These are phyloP conservation scores for Zaprionus africanus DNA, from an alignment of 1,140 invertebrate species.

Conservation along the genomic window DNA sequence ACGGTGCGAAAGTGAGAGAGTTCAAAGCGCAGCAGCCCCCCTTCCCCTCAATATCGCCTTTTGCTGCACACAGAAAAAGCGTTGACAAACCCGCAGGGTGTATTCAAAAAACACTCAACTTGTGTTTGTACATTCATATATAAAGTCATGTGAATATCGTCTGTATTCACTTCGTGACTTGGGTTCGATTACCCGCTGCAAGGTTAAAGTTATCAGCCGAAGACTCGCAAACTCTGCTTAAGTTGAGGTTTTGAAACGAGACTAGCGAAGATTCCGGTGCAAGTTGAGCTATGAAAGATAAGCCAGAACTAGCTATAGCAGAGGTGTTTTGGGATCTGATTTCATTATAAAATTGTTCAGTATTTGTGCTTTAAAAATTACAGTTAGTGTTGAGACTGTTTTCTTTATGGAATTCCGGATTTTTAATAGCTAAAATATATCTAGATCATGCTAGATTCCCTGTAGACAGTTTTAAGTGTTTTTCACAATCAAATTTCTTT, in stretches of 20 bases:
- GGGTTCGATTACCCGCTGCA: constrained; percentile 32
- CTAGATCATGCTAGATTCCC: too few relatives aligned
- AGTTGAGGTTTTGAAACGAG: not conserved
- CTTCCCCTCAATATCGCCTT: too few relatives aligned
- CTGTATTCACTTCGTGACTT: constrained; percentile 5
- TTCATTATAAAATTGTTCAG: too few relatives aligned
- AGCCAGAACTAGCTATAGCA: too few relatives aligned
- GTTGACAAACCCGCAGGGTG: not conserved
- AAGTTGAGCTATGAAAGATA: not conserved
- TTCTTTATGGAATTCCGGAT: too few relatives aligned
- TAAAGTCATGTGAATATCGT: not conserved
- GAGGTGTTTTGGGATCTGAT: too few relatives aligned
- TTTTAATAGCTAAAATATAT: too few relatives aligned
- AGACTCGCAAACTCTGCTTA: not conserved
- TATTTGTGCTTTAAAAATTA: too few relatives aligned
- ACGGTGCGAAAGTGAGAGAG: not conserved
- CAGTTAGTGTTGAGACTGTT: too few relatives aligned
- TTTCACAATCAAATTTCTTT: not conserved
- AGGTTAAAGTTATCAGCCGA: constrained; percentile 24
- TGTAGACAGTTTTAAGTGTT: not conserved
- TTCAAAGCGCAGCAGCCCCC: not conserved
- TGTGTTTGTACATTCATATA: not conserved
- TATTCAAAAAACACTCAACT: not conserved
- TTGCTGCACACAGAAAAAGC: not conserved
- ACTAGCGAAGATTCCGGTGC: not conserved